Base-by-base conservation (phyloP, 2,113 vertebrate species). In the Caracal caracal region DNA sequence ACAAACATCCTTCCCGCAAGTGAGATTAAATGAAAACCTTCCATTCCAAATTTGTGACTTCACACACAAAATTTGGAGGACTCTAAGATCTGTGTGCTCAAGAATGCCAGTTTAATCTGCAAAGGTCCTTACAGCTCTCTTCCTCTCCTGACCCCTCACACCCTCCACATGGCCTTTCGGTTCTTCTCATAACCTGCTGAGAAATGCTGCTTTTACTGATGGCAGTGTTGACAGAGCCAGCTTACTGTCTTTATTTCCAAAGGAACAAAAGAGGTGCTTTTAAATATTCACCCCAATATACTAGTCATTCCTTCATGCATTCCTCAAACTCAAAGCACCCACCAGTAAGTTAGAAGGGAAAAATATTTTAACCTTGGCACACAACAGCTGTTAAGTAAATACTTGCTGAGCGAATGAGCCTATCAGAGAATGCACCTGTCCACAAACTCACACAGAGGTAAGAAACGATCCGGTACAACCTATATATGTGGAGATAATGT, bases 21-120 rank as follows among this genome's bases (percentile, higher is more conserved):
- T 87, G 26, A 91, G 47, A 87, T 71, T 94, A 79, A 89, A 89
- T n/a, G 88, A 78, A 86, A 95, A 84, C 24, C 88, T 3, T 76
- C 53, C 66, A 78, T 43, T 81, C 22, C 13, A 81, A 33, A 88
- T 81, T 91, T 85, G 59, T 76, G 76, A 71, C 66, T 19, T 75
- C 49, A 94, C 22, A 81, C 19, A 95, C 26, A 93, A 5, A 78
- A 91, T 78, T 66, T 33, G 92, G 83, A 89, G n/a, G 30, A 76
- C 68, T 56, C 70, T 40, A 28, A 85, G 88, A 70, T 78, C 75
- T 40, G 59, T 88, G 68, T 10, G 51, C 15, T 84, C 20, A 28
- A 83, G 66, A 53, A n/a, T 12, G 16, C 10, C 90, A 70, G 15
- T 71, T 59, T 84, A 59, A 70, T 51, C 56, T 90, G 63, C 33